These are phyloP conservation scores for Parazoanthus darwini DNA, from an alignment of 92 coral and sea anemone genomes.

Conservation along the genomic window DNA sequence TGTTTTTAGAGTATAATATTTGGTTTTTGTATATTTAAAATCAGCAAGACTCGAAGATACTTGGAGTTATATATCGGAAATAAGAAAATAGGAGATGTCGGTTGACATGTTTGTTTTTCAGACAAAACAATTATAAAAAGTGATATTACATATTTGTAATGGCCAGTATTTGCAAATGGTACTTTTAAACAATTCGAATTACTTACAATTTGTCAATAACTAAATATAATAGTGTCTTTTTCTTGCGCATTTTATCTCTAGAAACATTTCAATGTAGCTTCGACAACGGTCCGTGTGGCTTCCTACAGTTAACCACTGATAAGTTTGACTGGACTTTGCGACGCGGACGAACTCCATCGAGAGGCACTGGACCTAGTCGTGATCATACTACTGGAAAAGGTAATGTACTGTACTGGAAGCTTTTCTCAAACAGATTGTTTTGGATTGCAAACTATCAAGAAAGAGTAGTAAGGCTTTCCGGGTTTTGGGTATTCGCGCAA, in stretches of 20 bases:
- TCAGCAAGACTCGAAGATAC: background rate
- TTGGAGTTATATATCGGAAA: background rate
- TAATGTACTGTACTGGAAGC: background rate
- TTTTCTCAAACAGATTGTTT: background rate
- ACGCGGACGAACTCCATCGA: slow-evolving; percentile 33
- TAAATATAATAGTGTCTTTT: too few species aligned
- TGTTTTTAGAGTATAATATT: background rate
- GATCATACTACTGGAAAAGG: slow-evolving; percentile 39
- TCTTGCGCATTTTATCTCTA: background rate
- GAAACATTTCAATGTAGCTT: slow-evolving; percentile 38
- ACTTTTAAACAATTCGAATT: too few species aligned
- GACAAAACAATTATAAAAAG: background rate
- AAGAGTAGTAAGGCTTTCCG: too few species aligned
- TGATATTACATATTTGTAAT: background rate
- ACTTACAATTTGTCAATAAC: too few species aligned
- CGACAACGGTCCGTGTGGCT: slow-evolving; percentile 44
- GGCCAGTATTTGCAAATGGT: background rate
- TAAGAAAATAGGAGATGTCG: too few species aligned
- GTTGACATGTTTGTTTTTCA: too few species aligned
- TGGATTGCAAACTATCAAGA: background rate
- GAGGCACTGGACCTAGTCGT: slow-evolving; percentile 42
- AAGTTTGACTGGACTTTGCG: slow-evolving; percentile 45
- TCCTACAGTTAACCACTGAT: slow-evolving; percentile 17
- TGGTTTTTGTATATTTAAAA: too few species aligned
- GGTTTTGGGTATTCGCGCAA: too few species aligned